Evolutionary conservation across 2,888 invertebrate genomes (phyloP).

Genomic region (Pollenia amentaria): DNA sequence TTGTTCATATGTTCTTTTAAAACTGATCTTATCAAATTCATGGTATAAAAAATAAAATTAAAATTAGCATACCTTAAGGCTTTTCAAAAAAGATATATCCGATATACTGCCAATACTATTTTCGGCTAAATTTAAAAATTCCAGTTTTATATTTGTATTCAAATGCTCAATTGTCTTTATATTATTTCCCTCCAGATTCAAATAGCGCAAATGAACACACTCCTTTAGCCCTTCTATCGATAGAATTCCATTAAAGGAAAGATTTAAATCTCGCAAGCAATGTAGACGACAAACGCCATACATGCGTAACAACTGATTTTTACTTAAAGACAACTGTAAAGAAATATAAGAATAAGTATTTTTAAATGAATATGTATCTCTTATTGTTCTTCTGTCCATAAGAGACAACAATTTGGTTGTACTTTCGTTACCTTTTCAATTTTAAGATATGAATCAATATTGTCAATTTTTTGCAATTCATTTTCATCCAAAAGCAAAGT

Average conservation of each 20-base stretch:
- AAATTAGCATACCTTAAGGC: slow-evolving; percentile 89
- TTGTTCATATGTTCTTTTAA: not conserved
- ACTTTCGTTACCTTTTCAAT: slow-evolving; percentile 89
- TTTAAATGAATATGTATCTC: not conserved
- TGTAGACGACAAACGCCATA: slow-evolving; percentile 93
- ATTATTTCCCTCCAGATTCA: slow-evolving; percentile 95
- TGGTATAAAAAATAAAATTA: slow-evolving; percentile 20
- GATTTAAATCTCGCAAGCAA: slow-evolving; percentile 91
- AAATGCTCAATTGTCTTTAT: slow-evolving; percentile 97
- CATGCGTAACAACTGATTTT: slow-evolving; percentile 95
- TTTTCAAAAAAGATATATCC: slow-evolving; percentile 92
- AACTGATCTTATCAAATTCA: not conserved
- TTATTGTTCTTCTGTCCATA: no score
- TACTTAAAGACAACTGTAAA: slow-evolving; percentile 91
- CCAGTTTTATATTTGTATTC: slow-evolving; percentile 91
- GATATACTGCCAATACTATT: slow-evolving; percentile 94
- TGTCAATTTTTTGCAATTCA: slow-evolving; percentile 93
- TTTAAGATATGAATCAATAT: slow-evolving; percentile 92
- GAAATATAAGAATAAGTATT: slow-evolving; percentile 26
- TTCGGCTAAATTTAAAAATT: slow-evolving; percentile 94
- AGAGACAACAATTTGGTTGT: not conserved
- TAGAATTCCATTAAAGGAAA: slow-evolving; percentile 94
- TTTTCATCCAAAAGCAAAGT: slow-evolving; percentile 93
- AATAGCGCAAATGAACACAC: slow-evolving; percentile 90
- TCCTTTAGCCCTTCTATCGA: slow-evolving; percentile 96